Conservation (phyloP, 2,888 invertebrate genomes). For the Sarcophaga carnaria region DNA sequence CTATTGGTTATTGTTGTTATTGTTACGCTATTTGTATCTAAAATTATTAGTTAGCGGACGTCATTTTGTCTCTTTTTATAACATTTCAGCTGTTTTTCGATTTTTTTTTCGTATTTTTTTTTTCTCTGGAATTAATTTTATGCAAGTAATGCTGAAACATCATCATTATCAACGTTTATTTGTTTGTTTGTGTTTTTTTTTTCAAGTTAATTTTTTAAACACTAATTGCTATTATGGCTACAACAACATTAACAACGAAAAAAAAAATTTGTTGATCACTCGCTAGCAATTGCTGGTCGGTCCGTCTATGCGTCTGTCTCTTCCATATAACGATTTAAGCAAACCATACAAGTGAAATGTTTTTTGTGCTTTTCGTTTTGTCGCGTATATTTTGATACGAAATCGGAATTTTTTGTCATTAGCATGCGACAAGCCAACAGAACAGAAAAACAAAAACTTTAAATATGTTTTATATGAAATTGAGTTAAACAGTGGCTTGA, state of each 20-base stretch:
- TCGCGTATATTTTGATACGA: constrained; percentile 4
- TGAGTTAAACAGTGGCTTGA: not conserved
- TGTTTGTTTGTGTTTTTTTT: constrained; percentile 32
- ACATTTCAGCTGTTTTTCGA: not conserved
- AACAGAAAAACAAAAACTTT: not conserved
- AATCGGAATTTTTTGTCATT: constrained; percentile 41
- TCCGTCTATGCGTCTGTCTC: not conserved
- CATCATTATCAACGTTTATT: constrained; percentile 26
- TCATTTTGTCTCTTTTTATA: not conserved
- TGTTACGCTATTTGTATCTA: constrained; percentile 15
- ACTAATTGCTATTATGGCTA: constrained; percentile 48
- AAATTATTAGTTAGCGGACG: constrained; percentile 32
- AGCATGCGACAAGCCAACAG: constrained; percentile 38
- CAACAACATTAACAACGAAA: no score
- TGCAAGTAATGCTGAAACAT: constrained; percentile 65
- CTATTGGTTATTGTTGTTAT: constrained; percentile 31
- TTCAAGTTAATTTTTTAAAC: constrained; percentile 37
- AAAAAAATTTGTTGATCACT: not conserved
- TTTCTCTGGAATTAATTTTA: constrained; percentile 25
- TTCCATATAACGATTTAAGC: not conserved
- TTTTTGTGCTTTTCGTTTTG: not conserved
- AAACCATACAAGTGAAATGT: constrained; percentile 15
- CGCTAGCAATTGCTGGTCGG: not conserved
- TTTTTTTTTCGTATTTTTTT: not conserved
- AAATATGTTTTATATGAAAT: not conserved